Conservation (phyloP, 2,113 vertebrate genomes). For the Plecturocebus donacophilus region DNA sequence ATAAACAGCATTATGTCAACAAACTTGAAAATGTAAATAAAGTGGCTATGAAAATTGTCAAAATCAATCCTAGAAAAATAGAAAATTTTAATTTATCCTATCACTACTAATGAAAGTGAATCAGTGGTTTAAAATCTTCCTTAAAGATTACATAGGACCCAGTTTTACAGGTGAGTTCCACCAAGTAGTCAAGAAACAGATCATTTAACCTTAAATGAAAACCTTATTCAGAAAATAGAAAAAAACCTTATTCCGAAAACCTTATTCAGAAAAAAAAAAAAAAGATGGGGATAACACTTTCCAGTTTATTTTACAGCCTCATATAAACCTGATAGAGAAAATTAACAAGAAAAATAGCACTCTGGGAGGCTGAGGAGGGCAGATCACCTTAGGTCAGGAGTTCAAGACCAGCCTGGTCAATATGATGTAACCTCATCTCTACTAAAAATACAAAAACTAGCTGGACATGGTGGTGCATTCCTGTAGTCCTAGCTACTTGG, state of each 20-base stretch:
- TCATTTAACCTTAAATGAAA: neutral
- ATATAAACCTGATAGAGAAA: neutral
- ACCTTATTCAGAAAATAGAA: neutral
- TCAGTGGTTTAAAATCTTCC: neutral
- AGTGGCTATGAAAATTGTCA: neutral
- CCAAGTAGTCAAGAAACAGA: neutral
- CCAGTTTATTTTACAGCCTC: neutral
- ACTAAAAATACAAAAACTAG: too few species aligned
- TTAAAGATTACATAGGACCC: neutral
- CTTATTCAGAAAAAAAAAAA: too few species aligned
- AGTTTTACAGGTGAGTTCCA: neutral
- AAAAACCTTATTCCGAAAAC: neutral
- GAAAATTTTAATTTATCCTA: neutral
- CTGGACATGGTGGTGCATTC: too few species aligned
- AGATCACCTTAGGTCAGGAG: too few species aligned
- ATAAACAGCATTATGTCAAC: neutral
- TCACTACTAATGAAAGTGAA: neutral
- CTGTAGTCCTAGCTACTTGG: too few species aligned
- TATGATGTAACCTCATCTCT: too few species aligned
- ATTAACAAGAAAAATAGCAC: neutral
- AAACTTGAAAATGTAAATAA: neutral
- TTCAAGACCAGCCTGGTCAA: too few species aligned
- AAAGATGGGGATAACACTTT: neutral
- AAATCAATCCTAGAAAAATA: neutral
- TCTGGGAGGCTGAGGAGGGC: too few species aligned